Conservation (phyloP, 2,113 vertebrate species). For the Mastomys natalensis region DNA sequence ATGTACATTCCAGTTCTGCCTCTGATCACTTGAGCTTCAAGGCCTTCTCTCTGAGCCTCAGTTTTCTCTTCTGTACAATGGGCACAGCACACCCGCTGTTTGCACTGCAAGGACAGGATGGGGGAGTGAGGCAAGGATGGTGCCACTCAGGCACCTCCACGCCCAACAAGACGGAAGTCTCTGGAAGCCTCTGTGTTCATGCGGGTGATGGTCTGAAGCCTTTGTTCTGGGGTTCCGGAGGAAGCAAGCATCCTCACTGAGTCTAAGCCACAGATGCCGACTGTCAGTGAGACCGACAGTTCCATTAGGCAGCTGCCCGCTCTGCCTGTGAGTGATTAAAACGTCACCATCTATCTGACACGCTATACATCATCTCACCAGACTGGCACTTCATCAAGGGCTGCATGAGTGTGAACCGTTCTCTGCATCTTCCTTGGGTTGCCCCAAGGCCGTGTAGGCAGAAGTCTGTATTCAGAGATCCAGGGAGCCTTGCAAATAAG, state of each 20-base stretch:
- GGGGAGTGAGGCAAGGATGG: too few species aligned
- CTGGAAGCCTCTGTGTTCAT: neutral
- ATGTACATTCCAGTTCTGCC: neutral
- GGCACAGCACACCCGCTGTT: rapidly evolving
- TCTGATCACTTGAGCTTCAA: neutral
- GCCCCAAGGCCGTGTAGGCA: rapidly evolving
- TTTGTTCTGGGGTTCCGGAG: neutral
- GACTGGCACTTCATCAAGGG: constrained; percentile 33
- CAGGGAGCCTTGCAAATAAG: neutral
- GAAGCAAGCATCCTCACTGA: neutral
- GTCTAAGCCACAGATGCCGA: neutral
- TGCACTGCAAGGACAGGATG: rapidly evolving
- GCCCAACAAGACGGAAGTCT: neutral
- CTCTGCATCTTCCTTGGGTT: neutral
- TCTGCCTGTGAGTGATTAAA: constrained; percentile 58
- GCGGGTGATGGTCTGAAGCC: neutral
- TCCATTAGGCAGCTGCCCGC: constrained; percentile 66
- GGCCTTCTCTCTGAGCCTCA: neutral
- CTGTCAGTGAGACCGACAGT: constrained; percentile 55
- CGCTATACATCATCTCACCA: neutral
- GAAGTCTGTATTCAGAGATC: neutral
- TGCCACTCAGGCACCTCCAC: neutral
- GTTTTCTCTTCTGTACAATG: neutral
- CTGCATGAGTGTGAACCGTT: rapidly evolving
- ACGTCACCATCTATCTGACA: neutral